These are phyloP conservation scores for Macroteleia sp. DNA, from an alignment of 2,888 invertebrate genomes.

Conservation along the genomic window DNA sequence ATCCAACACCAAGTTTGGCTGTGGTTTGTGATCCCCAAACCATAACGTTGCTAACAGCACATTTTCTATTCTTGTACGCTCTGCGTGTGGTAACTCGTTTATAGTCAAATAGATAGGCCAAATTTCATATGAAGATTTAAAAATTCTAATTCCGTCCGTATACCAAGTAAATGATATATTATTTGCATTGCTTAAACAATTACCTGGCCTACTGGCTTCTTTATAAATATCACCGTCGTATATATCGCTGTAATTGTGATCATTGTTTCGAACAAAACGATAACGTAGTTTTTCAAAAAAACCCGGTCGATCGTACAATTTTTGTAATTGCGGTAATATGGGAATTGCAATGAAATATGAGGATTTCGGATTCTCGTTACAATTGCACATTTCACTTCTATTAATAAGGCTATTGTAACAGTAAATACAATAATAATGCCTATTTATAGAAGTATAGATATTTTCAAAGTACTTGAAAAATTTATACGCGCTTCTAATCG, in stretches of 20 bases:
- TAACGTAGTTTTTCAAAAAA: not conserved
- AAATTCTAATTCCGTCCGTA: conserved; percentile 8
- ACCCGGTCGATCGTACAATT: not conserved
- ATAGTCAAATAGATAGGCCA: conserved; percentile 24
- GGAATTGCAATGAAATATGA: conserved; percentile 8
- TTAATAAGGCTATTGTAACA: not conserved
- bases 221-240: not conserved
- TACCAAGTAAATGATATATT: conserved; percentile 5
- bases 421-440: conserved; percentile 11
- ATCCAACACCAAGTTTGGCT: conserved; percentile 2
- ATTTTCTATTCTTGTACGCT: conserved; percentile 11
- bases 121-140: not conserved
- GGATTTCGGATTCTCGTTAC: not conserved
- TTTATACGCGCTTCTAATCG: not conserved
- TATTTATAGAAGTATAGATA: not conserved
- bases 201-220: not conserved
- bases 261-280: conserved; percentile 3
- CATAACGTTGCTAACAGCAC: not conserved
- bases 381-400: not conserved
- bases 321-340: not conserved
- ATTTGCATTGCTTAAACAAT: not conserved
- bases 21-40: conserved; percentile 18
- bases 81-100: conserved; percentile 18
- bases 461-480: conserved; percentile 17
- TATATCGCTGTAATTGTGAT: conserved; percentile 30